Evolutionary conservation across 1,140 invertebrate species (phyloP).

Genomic region (Drosophila seguyi): DNA sequence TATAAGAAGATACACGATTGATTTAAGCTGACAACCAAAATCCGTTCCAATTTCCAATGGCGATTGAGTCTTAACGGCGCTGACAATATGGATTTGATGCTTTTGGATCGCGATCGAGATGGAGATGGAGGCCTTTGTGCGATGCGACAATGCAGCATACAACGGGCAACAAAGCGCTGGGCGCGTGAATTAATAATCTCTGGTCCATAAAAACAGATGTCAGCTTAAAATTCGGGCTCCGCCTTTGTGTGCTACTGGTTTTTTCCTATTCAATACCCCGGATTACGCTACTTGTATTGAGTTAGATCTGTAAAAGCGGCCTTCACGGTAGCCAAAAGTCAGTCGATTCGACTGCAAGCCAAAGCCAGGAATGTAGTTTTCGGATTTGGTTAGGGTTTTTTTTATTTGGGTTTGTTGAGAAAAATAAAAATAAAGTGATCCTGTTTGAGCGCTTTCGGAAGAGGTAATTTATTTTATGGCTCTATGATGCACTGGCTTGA

Average conservation of each 20-base stretch:
- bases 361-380: constrained; percentile 14
- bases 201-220: constrained; percentile 77
- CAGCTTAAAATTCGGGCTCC: constrained; percentile 64
- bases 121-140: constrained; percentile 23
- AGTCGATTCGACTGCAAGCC: constrained; percentile 12
- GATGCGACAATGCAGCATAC: constrained; percentile 45
- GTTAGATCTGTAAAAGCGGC: constrained; percentile 18
- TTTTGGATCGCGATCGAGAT: constrained; percentile 11
- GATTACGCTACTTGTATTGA: constrained; percentile 67
- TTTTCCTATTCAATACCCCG: constrained; percentile 51
- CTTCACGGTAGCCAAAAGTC: constrained; percentile 20
- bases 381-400: constrained; percentile 3
- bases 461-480: constrained; percentile 2
- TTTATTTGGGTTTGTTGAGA: constrained; percentile 1
- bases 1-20: constrained; percentile 63
- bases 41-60: constrained; percentile 84
- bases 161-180: constrained; percentile 44
- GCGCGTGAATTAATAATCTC: constrained; percentile 78
- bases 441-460: not conserved
- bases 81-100: constrained; percentile 63
- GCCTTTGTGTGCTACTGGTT: constrained; percentile 65
- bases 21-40: constrained; percentile 73
- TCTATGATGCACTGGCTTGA: not conserved
- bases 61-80: constrained; percentile 76
- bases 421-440: constrained; percentile 16